Evolutionary conservation across 2,797 vertebrate genomes (phyloP), one percentile per base, ranked within the genome.

Genomic region (Morelia viridis): DNA sequence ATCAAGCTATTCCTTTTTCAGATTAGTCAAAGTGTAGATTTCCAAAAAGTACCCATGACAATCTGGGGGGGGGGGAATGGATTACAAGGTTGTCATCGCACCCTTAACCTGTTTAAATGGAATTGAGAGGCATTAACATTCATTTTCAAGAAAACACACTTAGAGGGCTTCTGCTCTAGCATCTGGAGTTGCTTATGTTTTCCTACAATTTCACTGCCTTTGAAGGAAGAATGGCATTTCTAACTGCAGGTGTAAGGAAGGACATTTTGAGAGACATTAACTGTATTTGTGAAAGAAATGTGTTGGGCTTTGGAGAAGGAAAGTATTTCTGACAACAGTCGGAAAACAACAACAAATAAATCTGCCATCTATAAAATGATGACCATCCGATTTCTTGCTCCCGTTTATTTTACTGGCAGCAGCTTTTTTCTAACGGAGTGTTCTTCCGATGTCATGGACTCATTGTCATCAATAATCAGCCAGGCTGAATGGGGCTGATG

Each of bases 191-290:
- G 60, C 58, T 71, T 91, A 57, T 71, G 50, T 56, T 61, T 17
- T 35, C 35, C 0, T 85, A 85, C 76, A 71, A 50, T 71, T 89
- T 58, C 80, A 92, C 26, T n/a, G 6, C 2, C 76, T 92, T 86
- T 92, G 61, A 65, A 88, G 53, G 62, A 89, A 86, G 83, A 89
- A 76, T 86, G 41, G 62, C n/a, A 15, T 85, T 65, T 90, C 12
- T 71, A 89, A 71, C 41, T 89, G 28, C 28, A 62, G 64, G 4
- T 86, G 90, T 83, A 61, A 88, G 1, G 11, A 89, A 56, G 0
- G 1, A 3, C 41, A 28, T 68, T 95, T 92, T 53, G 31, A 90
- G 71, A 22, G 2, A 4, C 19, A 13, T 5, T 26, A 6, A 22
- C 85, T 1, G 10, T 85, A 24, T 1, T 1, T 91, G 93, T 64